Percentiles rank a stretch among this genome's conserved stretches.
These are phyloP conservation scores for Penelope pileata DNA, from an alignment of 2,113 vertebrate genomes.

Conservation along the genomic window DNA sequence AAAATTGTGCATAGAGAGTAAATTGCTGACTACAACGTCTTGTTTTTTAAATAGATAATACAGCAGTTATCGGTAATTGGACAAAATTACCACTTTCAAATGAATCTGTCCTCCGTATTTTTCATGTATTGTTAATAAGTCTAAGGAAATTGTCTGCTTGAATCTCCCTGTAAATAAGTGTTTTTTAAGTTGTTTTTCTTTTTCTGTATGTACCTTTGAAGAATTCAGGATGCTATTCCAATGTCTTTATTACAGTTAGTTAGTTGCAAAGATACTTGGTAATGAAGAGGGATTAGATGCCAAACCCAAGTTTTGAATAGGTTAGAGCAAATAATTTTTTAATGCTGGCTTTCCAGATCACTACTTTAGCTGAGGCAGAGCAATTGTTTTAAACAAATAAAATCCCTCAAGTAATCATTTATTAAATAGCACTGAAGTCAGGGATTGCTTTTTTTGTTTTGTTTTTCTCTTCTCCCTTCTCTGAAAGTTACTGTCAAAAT, in stretches of 20 bases:
- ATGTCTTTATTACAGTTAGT: neutral
- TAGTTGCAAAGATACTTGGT: neutral
- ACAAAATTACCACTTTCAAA: neutral
- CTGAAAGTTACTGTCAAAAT: neutral
- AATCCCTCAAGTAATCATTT: conserved; percentile 36
- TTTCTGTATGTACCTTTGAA: neutral
- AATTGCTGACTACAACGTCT: neutral
- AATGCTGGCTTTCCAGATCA: conserved; percentile 22
- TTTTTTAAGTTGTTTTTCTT: neutral
- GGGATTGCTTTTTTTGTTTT: neutral
- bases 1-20: neutral
- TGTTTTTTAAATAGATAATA: neutral
- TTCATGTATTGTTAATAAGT: neutral
- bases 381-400: conserved; percentile 45
- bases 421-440: conserved; percentile 32
- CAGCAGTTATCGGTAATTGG: neutral
- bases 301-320: neutral
- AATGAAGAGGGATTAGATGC: conserved; percentile 9
- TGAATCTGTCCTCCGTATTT: neutral
- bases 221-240: neutral
- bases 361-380: conserved; percentile 6
- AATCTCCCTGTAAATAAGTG: neutral
- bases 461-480: neutral
- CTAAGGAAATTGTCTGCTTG: neutral
- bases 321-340: conserved; percentile 49